phyloP scores from a whole-genome alignment of 2,888 invertebrate species.

The Tenthredo livida region DNA sequence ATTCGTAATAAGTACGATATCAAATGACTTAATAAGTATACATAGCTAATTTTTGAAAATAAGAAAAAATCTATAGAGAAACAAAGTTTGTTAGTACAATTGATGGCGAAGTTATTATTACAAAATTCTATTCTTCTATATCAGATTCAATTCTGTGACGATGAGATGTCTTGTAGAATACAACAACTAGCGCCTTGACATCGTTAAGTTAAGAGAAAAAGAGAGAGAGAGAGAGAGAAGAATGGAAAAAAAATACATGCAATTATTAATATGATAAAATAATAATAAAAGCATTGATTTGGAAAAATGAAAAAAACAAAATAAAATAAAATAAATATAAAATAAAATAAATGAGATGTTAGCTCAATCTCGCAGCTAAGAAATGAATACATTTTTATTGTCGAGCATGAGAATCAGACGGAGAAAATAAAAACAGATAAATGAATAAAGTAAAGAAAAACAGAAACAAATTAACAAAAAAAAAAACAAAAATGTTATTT shows the following conservation, averaged over 20 bases:
- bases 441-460: slow-evolving; percentile 59
- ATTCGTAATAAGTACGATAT: slow-evolving; percentile 16
- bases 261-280: slow-evolving; percentile 21
- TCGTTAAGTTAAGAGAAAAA: slow-evolving; percentile 52
- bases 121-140: slow-evolving; percentile 35
- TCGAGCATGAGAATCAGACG: slow-evolving; percentile 65
- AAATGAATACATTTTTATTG: slow-evolving; percentile 65
- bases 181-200: slow-evolving; percentile 10
- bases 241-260: slow-evolving; percentile 61
- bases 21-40: background rate
- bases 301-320: slow-evolving; percentile 61
- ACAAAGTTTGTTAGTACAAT: slow-evolving; percentile 18
- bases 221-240: slow-evolving; percentile 42
- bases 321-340: slow-evolving; percentile 57
- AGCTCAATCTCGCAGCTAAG: slow-evolving; percentile 62
- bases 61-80: background rate
- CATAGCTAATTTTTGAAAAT: slow-evolving; percentile 30
- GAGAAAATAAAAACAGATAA: slow-evolving; percentile 59
- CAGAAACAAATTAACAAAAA: slow-evolving; percentile 65
- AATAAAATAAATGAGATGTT: slow-evolving; percentile 65
- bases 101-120: slow-evolving; percentile 9
- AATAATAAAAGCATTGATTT: slow-evolving; percentile 64
- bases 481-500: slow-evolving; percentile 68
- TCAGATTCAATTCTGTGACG: slow-evolving; percentile 41
- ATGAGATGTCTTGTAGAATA: background rate